Evolutionary conservation across 1,140 invertebrate genomes (phyloP).

Genomic region (Diuraphis noxia): DNA sequence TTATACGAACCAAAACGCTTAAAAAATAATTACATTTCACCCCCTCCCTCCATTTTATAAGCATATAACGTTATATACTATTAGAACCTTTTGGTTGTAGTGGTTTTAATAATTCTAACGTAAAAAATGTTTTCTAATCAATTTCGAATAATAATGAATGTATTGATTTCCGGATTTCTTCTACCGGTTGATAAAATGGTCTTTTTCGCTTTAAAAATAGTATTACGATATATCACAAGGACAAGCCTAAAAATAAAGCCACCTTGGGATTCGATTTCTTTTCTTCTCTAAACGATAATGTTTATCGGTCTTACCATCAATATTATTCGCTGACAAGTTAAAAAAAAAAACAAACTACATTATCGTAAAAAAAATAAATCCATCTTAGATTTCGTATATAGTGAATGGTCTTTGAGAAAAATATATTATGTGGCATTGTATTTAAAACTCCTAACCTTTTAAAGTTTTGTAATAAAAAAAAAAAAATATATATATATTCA

Average conservation of each 20-base stretch:
- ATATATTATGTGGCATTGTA: not conserved
- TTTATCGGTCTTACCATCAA: slow-evolving; percentile 32
- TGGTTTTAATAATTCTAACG: not conserved
- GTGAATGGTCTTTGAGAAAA: not conserved
- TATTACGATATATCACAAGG: slow-evolving; percentile 11
- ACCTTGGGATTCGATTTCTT: slow-evolving; percentile 24
- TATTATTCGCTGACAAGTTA: slow-evolving; percentile 15
- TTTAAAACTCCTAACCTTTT: not conserved
- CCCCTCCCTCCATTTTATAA: not conserved
- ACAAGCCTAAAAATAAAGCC: slow-evolving; percentile 17
- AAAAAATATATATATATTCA: not conserved
- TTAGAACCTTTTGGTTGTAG: not conserved
- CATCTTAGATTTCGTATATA: not conserved
- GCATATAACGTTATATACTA: not conserved
- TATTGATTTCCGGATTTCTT: not conserved
- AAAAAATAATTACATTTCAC: not conserved
- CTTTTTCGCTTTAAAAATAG: slow-evolving; percentile 61
- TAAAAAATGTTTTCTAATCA: slow-evolving; percentile 2
- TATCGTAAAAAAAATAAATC: slow-evolving; percentile 10
- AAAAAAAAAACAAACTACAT: not conserved
- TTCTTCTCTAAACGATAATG: slow-evolving; percentile 44
- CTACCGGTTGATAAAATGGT: not conserved
- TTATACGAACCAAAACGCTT: not conserved
- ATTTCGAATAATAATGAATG: not conserved
- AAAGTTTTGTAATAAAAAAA: not conserved